Percentiles rank a stretch among this genome's conserved stretches.
These are phyloP conservation scores for Palaemon carinicauda DNA, from an alignment of 1,140 invertebrate species.

Conservation along the genomic window DNA sequence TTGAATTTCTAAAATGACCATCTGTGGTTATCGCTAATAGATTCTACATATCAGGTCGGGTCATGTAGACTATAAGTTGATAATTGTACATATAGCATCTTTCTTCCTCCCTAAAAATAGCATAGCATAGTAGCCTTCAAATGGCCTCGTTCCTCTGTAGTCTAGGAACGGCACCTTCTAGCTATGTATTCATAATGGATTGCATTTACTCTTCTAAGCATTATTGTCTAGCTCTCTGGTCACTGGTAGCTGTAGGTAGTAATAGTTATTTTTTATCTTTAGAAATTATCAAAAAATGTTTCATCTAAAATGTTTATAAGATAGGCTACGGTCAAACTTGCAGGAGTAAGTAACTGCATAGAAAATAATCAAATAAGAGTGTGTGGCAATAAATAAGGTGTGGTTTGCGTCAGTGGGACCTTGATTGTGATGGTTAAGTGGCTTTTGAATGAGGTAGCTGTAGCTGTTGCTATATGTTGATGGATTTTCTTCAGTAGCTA, in stretches of 20 bases:
- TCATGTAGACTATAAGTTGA: conserved; percentile 28
- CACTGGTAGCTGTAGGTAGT: conserved; percentile 3
- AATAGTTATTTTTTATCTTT: conserved; percentile 7
- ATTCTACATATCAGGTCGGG: conserved; percentile 34
- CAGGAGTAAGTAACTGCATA: neutral
- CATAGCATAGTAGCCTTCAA: neutral
- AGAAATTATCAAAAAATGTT: neutral
- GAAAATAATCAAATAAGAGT: neutral
- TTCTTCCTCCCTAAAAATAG: neutral
- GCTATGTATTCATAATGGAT: conserved; percentile 29
- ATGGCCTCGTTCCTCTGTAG: conserved; percentile 23
- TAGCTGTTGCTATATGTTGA: too few relatives aligned
- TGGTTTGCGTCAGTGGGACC: too few relatives aligned
- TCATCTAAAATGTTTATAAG: neutral
- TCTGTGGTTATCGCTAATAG: conserved; percentile 13
- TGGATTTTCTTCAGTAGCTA: too few relatives aligned
- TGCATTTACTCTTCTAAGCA: conserved; percentile 18
- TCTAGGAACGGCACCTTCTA: conserved; percentile 29
- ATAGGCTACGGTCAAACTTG: neutral
- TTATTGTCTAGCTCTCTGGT: conserved; percentile 35
- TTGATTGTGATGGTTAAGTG: too few relatives aligned
- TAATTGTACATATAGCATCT: conserved; percentile 17
- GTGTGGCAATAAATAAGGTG: neutral
- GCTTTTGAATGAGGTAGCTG: too few relatives aligned
- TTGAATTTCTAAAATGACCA: neutral